Base-by-base conservation (phyloP, 2,797 vertebrate species). In the Carapus acus region DNA sequence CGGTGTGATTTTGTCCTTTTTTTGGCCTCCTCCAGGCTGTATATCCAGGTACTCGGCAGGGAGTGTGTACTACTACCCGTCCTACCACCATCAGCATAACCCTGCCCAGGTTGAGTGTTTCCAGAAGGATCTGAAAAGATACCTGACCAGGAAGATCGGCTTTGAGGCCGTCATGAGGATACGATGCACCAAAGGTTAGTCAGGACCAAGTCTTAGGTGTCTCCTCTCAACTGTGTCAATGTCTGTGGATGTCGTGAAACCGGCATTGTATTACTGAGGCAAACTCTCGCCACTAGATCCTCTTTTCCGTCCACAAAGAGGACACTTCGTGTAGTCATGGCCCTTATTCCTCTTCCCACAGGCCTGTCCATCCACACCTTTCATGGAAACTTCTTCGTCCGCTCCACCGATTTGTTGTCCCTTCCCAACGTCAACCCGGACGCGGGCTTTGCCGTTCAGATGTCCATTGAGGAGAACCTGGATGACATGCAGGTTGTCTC, bases 81-180 rank as follows among this genome's bases (percentile, higher is more conserved):
- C 92, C 19, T 98, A 94, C 71, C 96, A 98, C 77, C 90, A 93
- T 49, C 90, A 92, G 76, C 94, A 94, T 74, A 95, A 90, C 75
- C 91, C 91, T 23, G 87, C 91, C 44, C 91, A 94, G 78, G 92
- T 93, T 52, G 92, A 94, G 77, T 90, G 92, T 51, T 79, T 98
- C 58, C 90, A 93, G 73, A 96, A 92, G 67, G 94, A 98, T 20
- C 82, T 98, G 27, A 96, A 97, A 69, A 82, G 94, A 71, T 98
- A 98, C 58, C 68, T 98, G 57, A 96, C 91, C 14, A 87, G 96
- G 49, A 98, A 98, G 85, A 94, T 98, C 50, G 96, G 94, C 36
- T 98, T 98, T 62, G 96, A 98, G 74, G 93, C 94, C 6, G 96
- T 98, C 67, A 98, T 98, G 96, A 93, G 96, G 79, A 97, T 98